A percentile compares a stretch with the other conserved stretches of the same genome.
Evolutionary conservation across 2,888 invertebrate species (phyloP).

Genomic region (Trachelus iudaicus): DNA sequence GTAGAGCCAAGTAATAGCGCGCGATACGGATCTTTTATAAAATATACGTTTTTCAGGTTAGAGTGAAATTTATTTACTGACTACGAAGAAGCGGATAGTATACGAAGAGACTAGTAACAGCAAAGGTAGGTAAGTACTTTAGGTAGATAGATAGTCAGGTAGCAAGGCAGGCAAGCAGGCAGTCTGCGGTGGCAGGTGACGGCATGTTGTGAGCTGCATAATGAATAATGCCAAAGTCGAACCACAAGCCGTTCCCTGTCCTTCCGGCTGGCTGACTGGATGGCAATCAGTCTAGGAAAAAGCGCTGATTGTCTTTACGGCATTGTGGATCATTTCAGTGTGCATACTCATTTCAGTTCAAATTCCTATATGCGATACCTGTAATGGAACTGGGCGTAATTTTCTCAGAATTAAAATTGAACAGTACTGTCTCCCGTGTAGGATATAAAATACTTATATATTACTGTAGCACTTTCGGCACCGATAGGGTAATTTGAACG

Average conservation of each 20-base stretch:
- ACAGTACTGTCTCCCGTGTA: background rate
- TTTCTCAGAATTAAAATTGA: background rate
- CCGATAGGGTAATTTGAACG: too few relatives aligned
- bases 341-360: background rate
- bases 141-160: background rate
- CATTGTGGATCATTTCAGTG: slow-evolving; percentile 35
- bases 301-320: slow-evolving; percentile 58
- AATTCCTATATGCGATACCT: background rate
- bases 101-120: background rate
- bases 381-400: background rate
- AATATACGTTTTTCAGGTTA: background rate
- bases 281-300: slow-evolving; percentile 61
- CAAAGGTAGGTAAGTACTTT: background rate
- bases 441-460: background rate
- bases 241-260: slow-evolving; percentile 61
- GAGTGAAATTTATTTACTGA: background rate
- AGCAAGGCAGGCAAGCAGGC: background rate
- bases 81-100: background rate
- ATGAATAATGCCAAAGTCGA: slow-evolving; percentile 62
- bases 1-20: background rate
- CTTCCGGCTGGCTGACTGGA: slow-evolving; percentile 61
- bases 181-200: slow-evolving; percentile 52
- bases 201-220: slow-evolving; percentile 62
- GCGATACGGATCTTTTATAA: background rate
- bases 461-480: too few relatives aligned